Conservation (phyloP, 1,140 invertebrate genomes). For the Heliconius nattereri region DNA sequence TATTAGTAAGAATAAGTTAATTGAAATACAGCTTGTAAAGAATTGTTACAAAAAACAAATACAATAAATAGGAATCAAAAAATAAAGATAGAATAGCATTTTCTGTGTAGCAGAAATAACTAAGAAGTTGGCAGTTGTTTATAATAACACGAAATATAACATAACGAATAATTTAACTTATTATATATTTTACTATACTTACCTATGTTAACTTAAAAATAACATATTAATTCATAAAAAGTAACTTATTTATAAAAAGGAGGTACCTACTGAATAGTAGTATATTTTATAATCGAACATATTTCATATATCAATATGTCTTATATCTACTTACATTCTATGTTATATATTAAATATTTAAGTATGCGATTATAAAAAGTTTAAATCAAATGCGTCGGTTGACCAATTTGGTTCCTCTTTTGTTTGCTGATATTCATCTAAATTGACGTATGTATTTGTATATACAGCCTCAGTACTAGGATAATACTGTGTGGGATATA, state of each 20-base stretch:
- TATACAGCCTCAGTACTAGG: constrained; percentile 28
- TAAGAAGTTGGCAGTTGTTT: neutral
- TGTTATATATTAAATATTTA: neutral
- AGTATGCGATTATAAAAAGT: constrained; percentile 35
- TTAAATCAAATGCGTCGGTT: constrained; percentile 42
- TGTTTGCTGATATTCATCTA: constrained; percentile 22
- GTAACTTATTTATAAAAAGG: constrained; percentile 7
- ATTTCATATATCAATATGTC: neutral
- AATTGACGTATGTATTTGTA: constrained; percentile 14
- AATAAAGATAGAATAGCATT: constrained; percentile 7
- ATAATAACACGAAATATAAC: constrained; percentile 3
- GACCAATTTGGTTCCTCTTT: constrained; percentile 39
- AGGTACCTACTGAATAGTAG: neutral
- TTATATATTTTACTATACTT: neutral
- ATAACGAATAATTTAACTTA: neutral
- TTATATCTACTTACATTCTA: neutral
- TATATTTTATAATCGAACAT: neutral
- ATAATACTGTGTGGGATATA: constrained; percentile 53
- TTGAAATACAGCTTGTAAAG: neutral
- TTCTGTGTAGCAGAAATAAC: neutral
- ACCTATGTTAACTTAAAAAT: neutral
- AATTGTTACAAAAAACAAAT: constrained; percentile 1
- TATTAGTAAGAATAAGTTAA: neutral
- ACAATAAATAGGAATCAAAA: neutral
- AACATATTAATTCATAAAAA: neutral